phyloP scores from a whole-genome alignment of 2,888 invertebrate genomes.

The Lithophane socia region DNA sequence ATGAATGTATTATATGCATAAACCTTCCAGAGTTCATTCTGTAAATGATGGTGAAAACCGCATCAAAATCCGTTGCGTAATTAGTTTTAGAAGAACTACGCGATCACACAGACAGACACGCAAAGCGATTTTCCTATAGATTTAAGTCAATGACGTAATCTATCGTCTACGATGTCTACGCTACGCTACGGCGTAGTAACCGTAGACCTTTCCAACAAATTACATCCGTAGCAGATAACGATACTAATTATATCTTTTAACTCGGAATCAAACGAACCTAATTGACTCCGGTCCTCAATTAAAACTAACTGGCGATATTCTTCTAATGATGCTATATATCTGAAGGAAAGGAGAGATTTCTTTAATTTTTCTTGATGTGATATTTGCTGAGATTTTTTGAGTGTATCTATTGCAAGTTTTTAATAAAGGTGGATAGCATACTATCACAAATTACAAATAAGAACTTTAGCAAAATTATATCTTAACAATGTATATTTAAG shows the following conservation, averaged over 20 bases:
- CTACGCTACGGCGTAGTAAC: constrained; percentile 51
- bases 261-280: constrained; percentile 80
- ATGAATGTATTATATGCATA: too few relatives aligned
- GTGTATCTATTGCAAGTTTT: background rate
- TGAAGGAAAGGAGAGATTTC: constrained; percentile 14
- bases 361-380: constrained; percentile 13
- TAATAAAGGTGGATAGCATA: background rate
- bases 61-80: too few relatives aligned
- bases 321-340: constrained; percentile 58
- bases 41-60: too few relatives aligned
- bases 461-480: too few relatives aligned
- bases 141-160: background rate
- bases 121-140: too few relatives aligned
- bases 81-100: too few relatives aligned
- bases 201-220: constrained; percentile 35
- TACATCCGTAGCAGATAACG: constrained; percentile 73
- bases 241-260: constrained; percentile 81
- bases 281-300: constrained; percentile 80
- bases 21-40: too few relatives aligned
- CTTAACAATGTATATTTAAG: too few relatives aligned
- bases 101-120: too few relatives aligned
- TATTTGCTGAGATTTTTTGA: background rate
- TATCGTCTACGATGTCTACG: constrained; percentile 32
- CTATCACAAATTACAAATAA: too few relatives aligned
- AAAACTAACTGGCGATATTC: constrained; percentile 69